Base-by-base conservation (phyloP, 2,113 vertebrate genomes). In the Steatornis caripensis region DNA sequence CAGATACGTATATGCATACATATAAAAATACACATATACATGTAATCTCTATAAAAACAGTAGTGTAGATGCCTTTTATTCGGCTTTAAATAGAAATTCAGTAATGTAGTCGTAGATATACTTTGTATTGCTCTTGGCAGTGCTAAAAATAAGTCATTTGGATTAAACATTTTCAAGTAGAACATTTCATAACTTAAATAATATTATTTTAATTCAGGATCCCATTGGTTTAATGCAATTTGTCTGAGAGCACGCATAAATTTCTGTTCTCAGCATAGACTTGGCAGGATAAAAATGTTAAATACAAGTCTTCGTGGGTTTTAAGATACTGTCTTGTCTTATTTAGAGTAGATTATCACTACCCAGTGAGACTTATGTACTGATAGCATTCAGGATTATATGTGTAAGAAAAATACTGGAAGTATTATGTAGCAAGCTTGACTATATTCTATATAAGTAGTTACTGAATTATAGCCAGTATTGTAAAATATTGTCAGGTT, bases 101-200 rank as follows among this genome's bases (percentile, higher is more conserved):
- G 29, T 93, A 82, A 81, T 53, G 43, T 66, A 96, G 57, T 74
- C 93, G 66, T 94, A 95, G 64, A 90, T 96, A 68, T 90, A 84
- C 78, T 90, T 62, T 5, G 5, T 89, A 97, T 84, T 95, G 72
- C 80, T 96, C 91, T 93, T 92, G 81, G 88, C 93, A 93, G 55
- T 90, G 48, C 72, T 97, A 96, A 95, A 96, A 92, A 95, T 90
- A 95, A 92, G 68, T 94, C 60, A 89, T 88, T 95, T 92, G 89
- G 65, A 91, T 97, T 93, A 92, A 94, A 80, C 41, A 89, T 94
- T 96, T 89, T 79, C n/a, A 95, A 94, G 69, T 23, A 89, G 60
- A 86, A 93, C 15, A 53, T 57, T 93, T 96, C 97, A 85, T 95
- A 95, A 92, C 36, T 95, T 88, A 88, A 96, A 77, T 92, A 90